Percentiles rank a stretch among this genome's conserved stretches.
Conservation (phyloP, 2,888 invertebrate genomes). For the Clanis bilineata region DNA sequence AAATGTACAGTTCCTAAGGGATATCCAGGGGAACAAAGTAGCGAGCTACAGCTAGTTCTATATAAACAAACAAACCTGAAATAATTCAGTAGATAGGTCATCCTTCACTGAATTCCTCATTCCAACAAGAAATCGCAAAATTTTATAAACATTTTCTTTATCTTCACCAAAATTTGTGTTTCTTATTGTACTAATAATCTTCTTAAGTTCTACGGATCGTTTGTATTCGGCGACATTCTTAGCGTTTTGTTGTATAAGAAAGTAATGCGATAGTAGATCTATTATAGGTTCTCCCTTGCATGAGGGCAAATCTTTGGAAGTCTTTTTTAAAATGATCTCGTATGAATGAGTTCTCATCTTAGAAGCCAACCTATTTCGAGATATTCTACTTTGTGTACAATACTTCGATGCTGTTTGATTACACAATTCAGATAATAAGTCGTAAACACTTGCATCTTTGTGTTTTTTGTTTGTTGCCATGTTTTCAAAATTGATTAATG, state of each 20-base stretch:
- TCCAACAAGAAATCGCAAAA: constrained; percentile 55
- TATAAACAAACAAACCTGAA: constrained; percentile 51
- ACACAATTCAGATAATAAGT: constrained; percentile 65
- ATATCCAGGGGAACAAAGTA: too few species aligned
- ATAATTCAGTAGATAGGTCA: constrained; percentile 58
- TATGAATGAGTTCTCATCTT: constrained; percentile 69
- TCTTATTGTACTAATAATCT: constrained; percentile 51
- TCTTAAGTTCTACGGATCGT: constrained; percentile 57
- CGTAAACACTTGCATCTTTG: constrained; percentile 58
- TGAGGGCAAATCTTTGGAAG: constrained; percentile 42
- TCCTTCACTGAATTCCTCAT: constrained; percentile 56
- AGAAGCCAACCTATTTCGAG: constrained; percentile 50
- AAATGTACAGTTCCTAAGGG: too few species aligned
- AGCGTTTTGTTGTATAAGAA: constrained; percentile 54
- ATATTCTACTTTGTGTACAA: constrained; percentile 49
- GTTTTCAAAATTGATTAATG: background rate
- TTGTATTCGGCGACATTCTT: constrained; percentile 67
- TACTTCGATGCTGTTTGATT: constrained; percentile 60
- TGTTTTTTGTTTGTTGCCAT: background rate
- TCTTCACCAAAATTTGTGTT: constrained; percentile 51
- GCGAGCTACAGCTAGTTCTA: too few species aligned
- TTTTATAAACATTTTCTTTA: constrained; percentile 50
- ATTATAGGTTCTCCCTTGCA: constrained; percentile 54
- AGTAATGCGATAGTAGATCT: constrained; percentile 64
- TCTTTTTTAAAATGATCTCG: constrained; percentile 70